Evolutionary conservation across 1,140 invertebrate genomes (phyloP), one percentile per base, ranked within the genome.

Genomic region (Portunus trituberculatus): DNA sequence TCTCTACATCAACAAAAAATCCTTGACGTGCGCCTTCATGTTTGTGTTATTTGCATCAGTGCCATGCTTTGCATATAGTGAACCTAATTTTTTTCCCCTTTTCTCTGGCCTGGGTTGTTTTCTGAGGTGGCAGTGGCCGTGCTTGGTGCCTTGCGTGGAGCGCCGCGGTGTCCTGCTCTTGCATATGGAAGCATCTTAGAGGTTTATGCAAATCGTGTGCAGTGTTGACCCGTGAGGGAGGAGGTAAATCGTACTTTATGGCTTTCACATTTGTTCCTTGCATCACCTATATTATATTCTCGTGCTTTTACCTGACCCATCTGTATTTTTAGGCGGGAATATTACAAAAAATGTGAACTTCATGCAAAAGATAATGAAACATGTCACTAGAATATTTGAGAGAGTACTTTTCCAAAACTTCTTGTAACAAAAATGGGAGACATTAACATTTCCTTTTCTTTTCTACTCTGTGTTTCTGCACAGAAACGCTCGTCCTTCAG

Each of bases 161-260:
- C 20, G 25, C n/a, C 25, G 67, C n/a, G 10, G 67, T 76, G 67
- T 76, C 67, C 67, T 76, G 67, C 67, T 76, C 20, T 25, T 76
- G 67, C 67, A 76, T 76, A 76, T 76, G 67, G 67, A 76, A 76
- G 25, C 67, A 20, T n/a, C 67, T 76, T 76, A 76, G 67, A n/a
- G 67, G 67, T 76, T 76, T 76, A 76, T 76, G 67, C 67, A 76
- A 76, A 76, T 76, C n/a, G n/a, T 25, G 1, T 76, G 20, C 67
- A 59, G 67, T 76, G 67, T 76, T n/a, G 67, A 76, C 20, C 25
- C 67, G 67, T n/a, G 67, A 76, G 67, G 67, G 16, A n/a, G 67
- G 67, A 76, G 6, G n/a, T 76, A n/a, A n/a, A 76, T 76, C 67
- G 67, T n/a, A 12, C 16, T 76, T 25, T 76, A 76, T 76, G 20